Percentiles rank a stretch among this genome's conserved stretches.
phyloP scores from a whole-genome alignment of 2,113 vertebrate species.

The Mohoua ochrocephala region DNA sequence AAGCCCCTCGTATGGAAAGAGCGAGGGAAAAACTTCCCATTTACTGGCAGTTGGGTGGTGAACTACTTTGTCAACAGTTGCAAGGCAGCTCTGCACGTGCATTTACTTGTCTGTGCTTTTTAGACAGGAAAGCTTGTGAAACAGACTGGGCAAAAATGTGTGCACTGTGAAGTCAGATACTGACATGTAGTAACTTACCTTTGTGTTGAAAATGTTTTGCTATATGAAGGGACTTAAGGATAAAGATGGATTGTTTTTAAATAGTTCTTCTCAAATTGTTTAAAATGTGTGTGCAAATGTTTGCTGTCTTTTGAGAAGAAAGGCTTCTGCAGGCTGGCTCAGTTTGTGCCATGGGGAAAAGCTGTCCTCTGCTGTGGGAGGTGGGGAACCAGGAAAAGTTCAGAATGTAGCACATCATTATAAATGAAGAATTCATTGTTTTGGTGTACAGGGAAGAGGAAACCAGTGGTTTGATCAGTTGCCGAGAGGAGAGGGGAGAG shows the following conservation, averaged over 20 bases:
- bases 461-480: not conserved
- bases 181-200: not conserved
- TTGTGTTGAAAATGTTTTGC: not conserved
- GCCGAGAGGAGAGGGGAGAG: not conserved
- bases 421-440: not conserved
- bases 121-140: not conserved
- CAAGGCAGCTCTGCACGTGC: not conserved
- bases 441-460: not conserved
- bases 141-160: not conserved
- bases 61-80: not conserved
- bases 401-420: not conserved
- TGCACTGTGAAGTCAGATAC: not conserved
- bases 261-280: not conserved
- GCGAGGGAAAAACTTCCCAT: not conserved
- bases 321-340: not conserved
- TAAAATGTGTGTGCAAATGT: not conserved
- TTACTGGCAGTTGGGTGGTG: not conserved
- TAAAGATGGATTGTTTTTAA: not conserved
- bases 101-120: not conserved
- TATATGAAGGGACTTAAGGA: not conserved
- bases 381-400: not conserved
- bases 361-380: not conserved
- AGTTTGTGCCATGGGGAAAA: not conserved
- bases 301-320: not conserved
- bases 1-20: not conserved